phyloP scores from a whole-genome alignment of 2,888 invertebrate genomes.

The Thyatira batis region DNA sequence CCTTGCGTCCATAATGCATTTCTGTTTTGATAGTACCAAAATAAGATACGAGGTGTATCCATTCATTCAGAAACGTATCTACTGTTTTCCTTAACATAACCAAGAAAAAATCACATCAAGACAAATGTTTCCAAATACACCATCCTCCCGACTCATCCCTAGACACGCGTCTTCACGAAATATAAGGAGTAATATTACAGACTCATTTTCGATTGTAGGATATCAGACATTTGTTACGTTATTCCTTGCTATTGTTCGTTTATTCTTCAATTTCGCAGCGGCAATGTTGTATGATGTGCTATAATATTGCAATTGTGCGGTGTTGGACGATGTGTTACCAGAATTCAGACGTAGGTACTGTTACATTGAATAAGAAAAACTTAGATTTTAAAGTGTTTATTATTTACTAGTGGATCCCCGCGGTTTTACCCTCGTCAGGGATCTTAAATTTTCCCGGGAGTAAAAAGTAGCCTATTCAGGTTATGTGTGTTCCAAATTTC shows the following conservation, averaged over 20 bases:
- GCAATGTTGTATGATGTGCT: slow-evolving; percentile 18
- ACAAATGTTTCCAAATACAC: not conserved
- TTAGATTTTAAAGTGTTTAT: too few relatives aligned
- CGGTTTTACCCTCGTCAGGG: too few relatives aligned
- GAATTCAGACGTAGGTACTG: too few relatives aligned
- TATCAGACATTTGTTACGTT: slow-evolving; percentile 29
- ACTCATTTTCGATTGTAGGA: slow-evolving; percentile 12
- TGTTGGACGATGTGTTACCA: not conserved
- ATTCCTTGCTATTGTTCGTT: slow-evolving; percentile 37
- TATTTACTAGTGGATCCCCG: too few relatives aligned
- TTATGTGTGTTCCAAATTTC: too few relatives aligned
- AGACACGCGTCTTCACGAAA: slow-evolving; percentile 7
- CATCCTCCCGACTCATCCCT: not conserved
- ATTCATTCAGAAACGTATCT: not conserved
- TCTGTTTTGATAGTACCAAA: too few relatives aligned
- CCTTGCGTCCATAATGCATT: too few relatives aligned
- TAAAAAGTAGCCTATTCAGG: too few relatives aligned
- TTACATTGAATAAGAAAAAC: too few relatives aligned
- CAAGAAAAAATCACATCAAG: not conserved
- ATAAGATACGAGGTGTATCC: too few relatives aligned
- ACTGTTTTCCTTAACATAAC: not conserved
- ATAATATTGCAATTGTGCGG: slow-evolving; percentile 11
- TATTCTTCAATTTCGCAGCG: slow-evolving; percentile 32
- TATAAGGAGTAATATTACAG: slow-evolving; percentile 10
- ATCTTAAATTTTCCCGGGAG: too few relatives aligned